phyloP scores from a whole-genome alignment of 2,797 vertebrate genomes.

The Squalus acanthias region DNA sequence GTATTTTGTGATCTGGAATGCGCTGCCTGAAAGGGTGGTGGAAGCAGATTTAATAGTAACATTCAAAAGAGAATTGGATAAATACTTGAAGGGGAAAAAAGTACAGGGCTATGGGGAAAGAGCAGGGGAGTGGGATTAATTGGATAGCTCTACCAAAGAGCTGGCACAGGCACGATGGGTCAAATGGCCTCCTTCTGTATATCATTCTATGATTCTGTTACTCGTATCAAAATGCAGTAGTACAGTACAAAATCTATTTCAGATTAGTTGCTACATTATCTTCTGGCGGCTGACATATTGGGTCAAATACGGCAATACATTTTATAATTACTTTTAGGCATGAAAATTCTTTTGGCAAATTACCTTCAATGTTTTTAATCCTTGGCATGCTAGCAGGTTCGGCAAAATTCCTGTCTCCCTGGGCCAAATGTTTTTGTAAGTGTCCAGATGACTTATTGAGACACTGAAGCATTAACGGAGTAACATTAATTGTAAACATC shows the following conservation, averaged over 20 bases:
- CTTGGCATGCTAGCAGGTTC: background rate
- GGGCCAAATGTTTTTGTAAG: background rate
- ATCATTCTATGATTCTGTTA: background rate
- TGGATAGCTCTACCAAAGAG: background rate
- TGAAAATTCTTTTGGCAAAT: background rate
- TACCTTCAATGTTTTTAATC: background rate
- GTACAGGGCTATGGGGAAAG: background rate
- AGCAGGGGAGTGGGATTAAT: background rate
- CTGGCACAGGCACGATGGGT: background rate
- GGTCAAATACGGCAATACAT: background rate
- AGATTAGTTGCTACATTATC: background rate
- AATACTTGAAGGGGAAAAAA: background rate
- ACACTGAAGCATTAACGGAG: background rate
- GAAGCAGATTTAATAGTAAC: background rate
- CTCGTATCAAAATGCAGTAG: background rate
- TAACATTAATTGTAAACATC: background rate
- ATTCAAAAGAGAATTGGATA: background rate
- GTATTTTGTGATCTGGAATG: background rate
- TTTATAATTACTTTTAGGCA: background rate
- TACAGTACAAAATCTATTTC: background rate
- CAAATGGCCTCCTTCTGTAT: background rate
- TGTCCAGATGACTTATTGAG: background rate
- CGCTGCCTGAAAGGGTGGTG: background rate
- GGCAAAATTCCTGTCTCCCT: background rate
- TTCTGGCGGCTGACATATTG: background rate